These are phyloP conservation scores for Leucophenga montana DNA, from an alignment of 2,888 invertebrate genomes.

Conservation along the genomic window DNA sequence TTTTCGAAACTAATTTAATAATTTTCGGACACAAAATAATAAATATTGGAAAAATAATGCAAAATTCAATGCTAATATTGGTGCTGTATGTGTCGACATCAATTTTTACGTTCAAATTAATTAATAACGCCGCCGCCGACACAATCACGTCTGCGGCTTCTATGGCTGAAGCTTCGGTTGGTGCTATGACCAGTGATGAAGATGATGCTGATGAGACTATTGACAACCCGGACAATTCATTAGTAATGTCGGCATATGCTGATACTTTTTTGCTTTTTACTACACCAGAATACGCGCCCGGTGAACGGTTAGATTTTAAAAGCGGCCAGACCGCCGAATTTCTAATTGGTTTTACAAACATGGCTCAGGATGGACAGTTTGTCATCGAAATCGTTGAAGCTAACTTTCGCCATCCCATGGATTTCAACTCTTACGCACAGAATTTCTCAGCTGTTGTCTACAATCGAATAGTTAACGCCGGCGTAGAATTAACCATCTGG, in stretches of 20 bases:
- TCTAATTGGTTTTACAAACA: constrained; percentile 96
- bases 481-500: constrained; percentile 93
- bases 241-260: constrained; percentile 89
- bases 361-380: constrained; percentile 92
- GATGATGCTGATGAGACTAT: constrained; percentile 76
- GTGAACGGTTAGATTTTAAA: constrained; percentile 79
- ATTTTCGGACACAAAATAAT: too few relatives aligned
- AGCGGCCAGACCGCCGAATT: constrained; percentile 95
- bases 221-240: constrained; percentile 76
- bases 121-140: too few relatives aligned
- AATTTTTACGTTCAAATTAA: too few relatives aligned
- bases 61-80: too few relatives aligned
- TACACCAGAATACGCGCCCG: constrained; percentile 79
- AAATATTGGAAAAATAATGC: too few relatives aligned
- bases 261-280: constrained; percentile 93
- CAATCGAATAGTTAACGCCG: constrained; percentile 89
- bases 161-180: constrained; percentile 75
- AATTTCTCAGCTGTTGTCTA: constrained; percentile 95
- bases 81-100: too few relatives aligned
- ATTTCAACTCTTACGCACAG: constrained; percentile 97
- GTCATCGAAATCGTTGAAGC: constrained; percentile 94
- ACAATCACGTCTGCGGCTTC: too few relatives aligned
- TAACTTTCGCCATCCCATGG: constrained; percentile 98
- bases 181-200: constrained; percentile 77
- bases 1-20: too few relatives aligned